Base-by-base conservation (phyloP, 2,113 vertebrate species). In the Mormyrus iriodes region DNA sequence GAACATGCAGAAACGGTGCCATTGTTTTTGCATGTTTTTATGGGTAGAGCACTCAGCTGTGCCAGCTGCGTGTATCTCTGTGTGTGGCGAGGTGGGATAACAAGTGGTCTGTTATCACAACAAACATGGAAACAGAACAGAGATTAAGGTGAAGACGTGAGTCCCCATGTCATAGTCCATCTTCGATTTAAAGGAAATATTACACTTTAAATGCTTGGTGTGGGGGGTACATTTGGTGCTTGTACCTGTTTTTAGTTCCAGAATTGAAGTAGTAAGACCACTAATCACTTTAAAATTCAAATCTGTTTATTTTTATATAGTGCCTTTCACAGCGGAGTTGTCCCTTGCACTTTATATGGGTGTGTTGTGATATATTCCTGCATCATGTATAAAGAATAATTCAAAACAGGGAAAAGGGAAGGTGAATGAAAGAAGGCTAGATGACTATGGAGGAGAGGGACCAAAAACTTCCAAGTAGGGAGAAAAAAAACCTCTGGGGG, bases 51-150 rank as follows among this genome's bases (percentile, higher is more conserved):
- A n/a, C 39, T 65, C 12, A 8, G 19, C 13, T 31, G 21, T 15
- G 8, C 3, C 27, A 49, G 12, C n/a, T 7, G 24, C 13, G 35
- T 0, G 61, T 35, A 39, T 73, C 13, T 49, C 31, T 88, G 86
- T 91, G 89, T 83, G 69, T 90, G 79, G 53, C 88, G 92, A 93
- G 90, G 90, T 93, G 7, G 89, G 91, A 91, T 92, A 90, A 94
- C 92, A 91, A 90, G 61, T 39, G 49, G 58, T 90, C 55, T 94
- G 93, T 93, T 92, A 90, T 92, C 91, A 92, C 90, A 93, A 92
- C 91, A 93, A 31, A 65, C 92, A 85, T 24, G 89, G 0, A 2
- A 1, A 31, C 87, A 44, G 19, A 61, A 49, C 24, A 92, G 89
- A 90, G 89, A 94, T 93, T 91, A 93, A 90, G 91, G 82, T 53